Conservation (phyloP, 2,113 vertebrate species). For the Spea bombifrons region DNA sequence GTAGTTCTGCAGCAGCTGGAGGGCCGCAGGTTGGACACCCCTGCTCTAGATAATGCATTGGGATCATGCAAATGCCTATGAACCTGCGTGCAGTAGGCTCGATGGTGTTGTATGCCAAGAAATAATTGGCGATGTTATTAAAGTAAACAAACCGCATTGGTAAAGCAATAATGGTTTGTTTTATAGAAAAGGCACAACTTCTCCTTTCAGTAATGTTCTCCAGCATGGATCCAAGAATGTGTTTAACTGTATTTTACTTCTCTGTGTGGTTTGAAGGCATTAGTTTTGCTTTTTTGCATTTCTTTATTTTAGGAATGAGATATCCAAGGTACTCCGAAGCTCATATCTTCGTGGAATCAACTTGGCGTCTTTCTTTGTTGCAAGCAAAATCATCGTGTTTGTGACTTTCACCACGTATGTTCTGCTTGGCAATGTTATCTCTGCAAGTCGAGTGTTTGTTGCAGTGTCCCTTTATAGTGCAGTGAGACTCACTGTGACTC, state of each 20-base stretch:
- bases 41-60: no score
- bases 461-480: conserved; percentile 80
- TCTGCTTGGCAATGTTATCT: conserved; percentile 76
- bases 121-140: no score
- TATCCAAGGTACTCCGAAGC: conserved; percentile 84
- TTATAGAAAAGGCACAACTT: no score
- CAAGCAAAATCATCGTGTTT: conserved; percentile 89
- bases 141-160: no score
- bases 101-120: no score
- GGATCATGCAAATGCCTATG: no score
- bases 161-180: no score
- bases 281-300: background rate
- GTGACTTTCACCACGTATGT: conserved; percentile 84
- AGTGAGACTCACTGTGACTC: conserved; percentile 84
- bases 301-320: conserved; percentile 78
- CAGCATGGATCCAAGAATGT: no score
- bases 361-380: conserved; percentile 88
- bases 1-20: no score
- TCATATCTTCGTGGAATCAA: conserved; percentile 92
- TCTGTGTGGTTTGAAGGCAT: background rate
- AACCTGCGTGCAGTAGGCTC: no score
- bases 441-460: conserved; percentile 85
- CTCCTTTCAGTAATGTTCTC: no score
- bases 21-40: no score
- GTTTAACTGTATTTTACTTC: background rate